phyloP scores from a whole-genome alignment of 1,140 invertebrate genomes.

The Cotesia glomerata region DNA sequence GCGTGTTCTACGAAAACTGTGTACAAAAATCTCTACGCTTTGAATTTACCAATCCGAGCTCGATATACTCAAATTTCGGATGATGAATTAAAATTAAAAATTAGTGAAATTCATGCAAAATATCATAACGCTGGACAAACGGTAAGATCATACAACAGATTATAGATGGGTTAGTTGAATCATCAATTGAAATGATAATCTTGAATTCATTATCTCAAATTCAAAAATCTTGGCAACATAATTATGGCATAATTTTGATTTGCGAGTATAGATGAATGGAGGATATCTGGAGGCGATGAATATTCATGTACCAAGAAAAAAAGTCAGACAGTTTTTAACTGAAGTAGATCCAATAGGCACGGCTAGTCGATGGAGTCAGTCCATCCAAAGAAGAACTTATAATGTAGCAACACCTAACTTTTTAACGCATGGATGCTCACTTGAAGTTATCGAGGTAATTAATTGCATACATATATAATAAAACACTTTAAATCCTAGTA shows the following conservation, averaged over 20 bases:
- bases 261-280: background rate
- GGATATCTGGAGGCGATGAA: background rate
- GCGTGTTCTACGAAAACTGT: background rate
- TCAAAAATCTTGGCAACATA: no score
- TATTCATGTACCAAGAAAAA: background rate
- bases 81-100: background rate
- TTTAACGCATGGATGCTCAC: conserved; percentile 10
- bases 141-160: background rate
- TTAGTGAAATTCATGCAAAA: background rate
- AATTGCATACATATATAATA: no score
- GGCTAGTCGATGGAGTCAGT: conserved; percentile 7
- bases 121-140: background rate
- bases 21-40: background rate
- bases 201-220: no score
- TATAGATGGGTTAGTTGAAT: no score
- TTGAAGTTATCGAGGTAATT: background rate
- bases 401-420: conserved; percentile 7
- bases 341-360: conserved; percentile 2
- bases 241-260: background rate
- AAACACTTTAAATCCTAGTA: no score
- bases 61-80: background rate
- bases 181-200: no score
- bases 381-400: conserved; percentile 3
- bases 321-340: background rate
- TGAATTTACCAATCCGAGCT: background rate